phyloP scores from a whole-genome alignment of 2,797 vertebrate genomes.

The Coregonus suidteri region DNA sequence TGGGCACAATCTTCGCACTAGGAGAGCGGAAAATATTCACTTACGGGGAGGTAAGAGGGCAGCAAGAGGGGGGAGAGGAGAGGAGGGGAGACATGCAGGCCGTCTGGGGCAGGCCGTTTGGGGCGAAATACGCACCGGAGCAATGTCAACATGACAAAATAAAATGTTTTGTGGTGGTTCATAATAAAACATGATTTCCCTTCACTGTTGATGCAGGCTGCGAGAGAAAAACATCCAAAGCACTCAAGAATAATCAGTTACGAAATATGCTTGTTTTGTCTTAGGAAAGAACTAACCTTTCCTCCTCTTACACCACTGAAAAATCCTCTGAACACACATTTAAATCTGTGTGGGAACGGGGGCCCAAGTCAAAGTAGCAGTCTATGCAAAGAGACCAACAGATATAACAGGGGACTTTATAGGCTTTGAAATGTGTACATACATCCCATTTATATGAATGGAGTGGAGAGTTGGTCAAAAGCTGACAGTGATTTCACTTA shows the following conservation, averaged over 20 bases:
- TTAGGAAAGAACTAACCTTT: background rate
- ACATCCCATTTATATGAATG: too few species aligned
- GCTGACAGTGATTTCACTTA: too few species aligned
- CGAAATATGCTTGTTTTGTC: background rate
- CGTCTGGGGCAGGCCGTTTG: too few species aligned
- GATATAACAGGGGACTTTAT: too few species aligned
- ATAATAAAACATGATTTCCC: too few species aligned
- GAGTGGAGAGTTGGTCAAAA: too few species aligned
- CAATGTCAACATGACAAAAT: background rate
- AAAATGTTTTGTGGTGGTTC: background rate
- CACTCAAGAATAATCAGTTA: background rate
- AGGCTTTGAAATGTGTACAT: too few species aligned
- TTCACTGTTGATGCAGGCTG: background rate
- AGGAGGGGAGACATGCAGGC: too few species aligned
- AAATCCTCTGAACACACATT: background rate
- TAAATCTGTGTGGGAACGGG: background rate
- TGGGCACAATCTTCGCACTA: background rate
- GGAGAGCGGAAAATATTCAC: background rate
- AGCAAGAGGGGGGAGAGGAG: background rate
- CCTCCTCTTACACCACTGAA: background rate
- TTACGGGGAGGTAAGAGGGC: background rate
- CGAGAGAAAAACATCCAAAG: background rate
- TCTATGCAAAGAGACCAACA: too few species aligned
- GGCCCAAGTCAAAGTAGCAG: background rate
- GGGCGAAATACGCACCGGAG: background rate